Evolutionary conservation across 1,140 invertebrate genomes (phyloP), one percentile per base, ranked within the genome.

Genomic region (Acromyrmex heyeri): DNA sequence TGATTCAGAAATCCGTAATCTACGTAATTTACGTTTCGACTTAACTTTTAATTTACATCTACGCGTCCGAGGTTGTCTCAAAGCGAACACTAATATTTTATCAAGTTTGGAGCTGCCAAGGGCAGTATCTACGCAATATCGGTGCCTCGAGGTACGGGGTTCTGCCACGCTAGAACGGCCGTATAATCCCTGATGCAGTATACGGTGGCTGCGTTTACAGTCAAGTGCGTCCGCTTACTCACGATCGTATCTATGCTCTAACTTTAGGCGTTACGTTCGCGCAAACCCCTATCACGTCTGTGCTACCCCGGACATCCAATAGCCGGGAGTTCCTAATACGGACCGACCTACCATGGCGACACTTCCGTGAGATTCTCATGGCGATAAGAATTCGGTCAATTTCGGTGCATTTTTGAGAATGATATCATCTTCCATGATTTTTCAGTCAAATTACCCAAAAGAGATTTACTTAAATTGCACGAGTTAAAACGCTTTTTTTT

Each of bases 181-280:
- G 48, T 77, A 73, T 87, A 85, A 89, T 87, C 62, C 55, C 21
- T 57, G 48, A 48, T 53, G 48, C 53, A 50, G 77, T 86, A 50
- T 30, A 59, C 62, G 24, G 44, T 61, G 30, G 21, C 50, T 62
- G 55, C 77, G 65, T 89, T 85, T 62, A 87, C 55, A 89, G 85
- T 75, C 61, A 88, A 89, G 53, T 75, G 86, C 73, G 86, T 87
- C 69, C 65, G 78, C 70, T 83, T 88, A 86, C 44, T 90, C 83
- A 70, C 79, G 89, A 89, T 89, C 62, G 67, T 89, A 90, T 90
- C 88, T 78, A n/a, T 30, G 27, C 12, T 76, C 79, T 87, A 79
- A 89, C 89, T 90, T 90, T 59, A 62, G 50, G 61, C 69, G 75
- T 81, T 89, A 87, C 77, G 87, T 90, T 77, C 85, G 48, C 59